These are phyloP conservation scores for Zaprionus africanus DNA, from an alignment of 1,140 invertebrate genomes.

Conservation along the genomic window DNA sequence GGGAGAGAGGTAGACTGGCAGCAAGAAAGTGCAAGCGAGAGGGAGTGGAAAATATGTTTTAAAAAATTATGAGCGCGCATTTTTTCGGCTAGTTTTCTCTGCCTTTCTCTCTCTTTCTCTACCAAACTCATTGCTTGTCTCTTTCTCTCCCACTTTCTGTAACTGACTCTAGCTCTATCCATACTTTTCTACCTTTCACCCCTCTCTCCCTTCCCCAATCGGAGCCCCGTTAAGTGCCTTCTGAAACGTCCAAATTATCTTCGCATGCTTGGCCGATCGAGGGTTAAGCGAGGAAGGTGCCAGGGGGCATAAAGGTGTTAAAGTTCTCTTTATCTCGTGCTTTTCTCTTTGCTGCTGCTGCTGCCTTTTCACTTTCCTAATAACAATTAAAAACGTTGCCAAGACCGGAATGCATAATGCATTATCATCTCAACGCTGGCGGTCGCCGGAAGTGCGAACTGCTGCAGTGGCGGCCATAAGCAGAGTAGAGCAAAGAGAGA, in stretches of 20 bases:
- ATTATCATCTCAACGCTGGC: constrained; percentile 68
- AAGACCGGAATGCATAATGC: constrained; percentile 68
- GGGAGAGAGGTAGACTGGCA: background rate
- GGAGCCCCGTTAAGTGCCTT: constrained; percentile 64
- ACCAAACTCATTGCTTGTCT: background rate
- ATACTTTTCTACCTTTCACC: no score
- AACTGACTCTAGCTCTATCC: no score
- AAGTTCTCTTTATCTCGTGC: constrained; percentile 72
- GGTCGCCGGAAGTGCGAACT: constrained; percentile 71
- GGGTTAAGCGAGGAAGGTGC: constrained; percentile 13
- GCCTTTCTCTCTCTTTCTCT: background rate
- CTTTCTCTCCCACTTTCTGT: background rate
- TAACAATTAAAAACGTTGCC: constrained; percentile 62
- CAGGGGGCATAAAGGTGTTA: constrained; percentile 63
- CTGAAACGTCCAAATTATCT: constrained; percentile 73
- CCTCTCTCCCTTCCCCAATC: constrained; percentile 27
- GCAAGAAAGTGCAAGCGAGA: background rate
- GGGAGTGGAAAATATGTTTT: constrained; percentile 21
- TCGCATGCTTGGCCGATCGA: constrained; percentile 56
- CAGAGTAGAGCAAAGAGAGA: background rate
- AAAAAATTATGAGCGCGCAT: constrained; percentile 40
- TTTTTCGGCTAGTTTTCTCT: constrained; percentile 36
- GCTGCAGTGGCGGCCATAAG: constrained; percentile 38
- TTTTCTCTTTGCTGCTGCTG: constrained; percentile 22
- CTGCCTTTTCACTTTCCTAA: constrained; percentile 47